These are phyloP conservation scores for Charaxes varanes DNA, from an alignment of 1,140 invertebrate genomes.

Conservation along the genomic window DNA sequence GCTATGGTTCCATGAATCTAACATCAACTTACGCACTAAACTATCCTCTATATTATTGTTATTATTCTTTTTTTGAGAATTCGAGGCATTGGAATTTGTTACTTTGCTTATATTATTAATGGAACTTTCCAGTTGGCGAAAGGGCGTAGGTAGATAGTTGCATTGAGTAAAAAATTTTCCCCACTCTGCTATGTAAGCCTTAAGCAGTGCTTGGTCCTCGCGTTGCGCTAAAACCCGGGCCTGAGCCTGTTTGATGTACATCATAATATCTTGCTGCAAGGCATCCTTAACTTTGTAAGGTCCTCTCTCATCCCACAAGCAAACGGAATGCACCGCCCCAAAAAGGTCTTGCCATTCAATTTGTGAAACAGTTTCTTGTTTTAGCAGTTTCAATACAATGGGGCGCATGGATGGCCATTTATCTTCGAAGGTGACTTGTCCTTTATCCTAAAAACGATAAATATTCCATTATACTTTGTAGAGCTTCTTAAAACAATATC, in stretches of 20 bases:
- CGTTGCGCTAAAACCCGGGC: conserved; percentile 90
- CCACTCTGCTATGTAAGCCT: conserved; percentile 98
- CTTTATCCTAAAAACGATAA: conserved; percentile 74
- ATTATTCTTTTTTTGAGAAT: conserved; percentile 81
- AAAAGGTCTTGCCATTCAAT: conserved; percentile 98
- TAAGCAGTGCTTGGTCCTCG: conserved; percentile 95
- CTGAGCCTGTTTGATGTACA: conserved; percentile 96
- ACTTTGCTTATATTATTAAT: conserved; percentile 74
- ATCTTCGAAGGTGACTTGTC: conserved; percentile 89
- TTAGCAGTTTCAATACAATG: conserved; percentile 92
- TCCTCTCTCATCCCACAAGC: conserved; percentile 97
- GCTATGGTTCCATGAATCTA: conserved; percentile 98
- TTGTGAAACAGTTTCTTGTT: conserved; percentile 94
- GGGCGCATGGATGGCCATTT: conserved; percentile 97
- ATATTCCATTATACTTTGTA: conserved; percentile 3
- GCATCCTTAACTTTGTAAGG: conserved; percentile 88
- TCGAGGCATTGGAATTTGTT: conserved; percentile 56
- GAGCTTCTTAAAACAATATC: conserved; percentile 6
- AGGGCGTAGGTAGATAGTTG: conserved; percentile 96
- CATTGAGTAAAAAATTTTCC: conserved; percentile 98
- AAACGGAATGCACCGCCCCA: conserved; percentile 95
- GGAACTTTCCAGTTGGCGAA: conserved; percentile 92
- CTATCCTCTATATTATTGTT: conserved; percentile 89
- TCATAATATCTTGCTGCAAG: conserved; percentile 93
- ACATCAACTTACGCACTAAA: conserved; percentile 95